These are phyloP conservation scores for Molossus molossus DNA, from an alignment of 2,797 vertebrate genomes.

Conservation along the genomic window DNA sequence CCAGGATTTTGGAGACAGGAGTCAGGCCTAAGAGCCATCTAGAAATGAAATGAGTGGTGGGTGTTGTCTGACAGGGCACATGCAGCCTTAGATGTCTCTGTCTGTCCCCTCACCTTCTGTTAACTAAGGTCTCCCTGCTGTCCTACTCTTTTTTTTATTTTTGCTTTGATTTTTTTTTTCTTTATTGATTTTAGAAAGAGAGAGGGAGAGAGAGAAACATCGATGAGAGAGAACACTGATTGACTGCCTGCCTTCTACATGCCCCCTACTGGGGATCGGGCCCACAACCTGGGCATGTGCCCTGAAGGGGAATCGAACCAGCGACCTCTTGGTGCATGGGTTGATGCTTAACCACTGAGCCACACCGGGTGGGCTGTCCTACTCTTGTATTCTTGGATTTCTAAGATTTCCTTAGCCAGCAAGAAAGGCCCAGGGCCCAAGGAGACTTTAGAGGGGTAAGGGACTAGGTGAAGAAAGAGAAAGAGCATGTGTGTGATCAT, in stretches of 20 bases:
- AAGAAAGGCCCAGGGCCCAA: slow-evolving; percentile 7
- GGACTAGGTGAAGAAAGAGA: not conserved
- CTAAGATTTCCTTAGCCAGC: not conserved
- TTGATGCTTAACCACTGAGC: no score
- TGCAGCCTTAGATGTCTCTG: not conserved
- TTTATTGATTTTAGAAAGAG: no score
- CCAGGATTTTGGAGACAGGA: not conserved
- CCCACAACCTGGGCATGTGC: no score
- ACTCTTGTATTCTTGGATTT: slow-evolving; percentile 31
- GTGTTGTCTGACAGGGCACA: not conserved
- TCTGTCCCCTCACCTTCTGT: not conserved
- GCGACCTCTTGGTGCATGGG: no score
- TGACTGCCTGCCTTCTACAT: no score
- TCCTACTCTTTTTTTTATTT: not conserved
- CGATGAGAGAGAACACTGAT: no score
- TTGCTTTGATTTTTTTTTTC: no score
- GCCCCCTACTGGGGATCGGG: no score
- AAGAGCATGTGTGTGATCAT: not conserved
- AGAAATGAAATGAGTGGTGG: not conserved
- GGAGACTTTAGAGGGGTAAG: not conserved
- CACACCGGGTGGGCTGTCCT: not conserved
- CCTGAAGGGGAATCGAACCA: no score
- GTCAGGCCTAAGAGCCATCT: not conserved
- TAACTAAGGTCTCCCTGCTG: slow-evolving; percentile 8
- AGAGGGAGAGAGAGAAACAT: no score